phyloP scores from a whole-genome alignment of 2,113 vertebrate genomes.

The Oryzias celebensis region DNA sequence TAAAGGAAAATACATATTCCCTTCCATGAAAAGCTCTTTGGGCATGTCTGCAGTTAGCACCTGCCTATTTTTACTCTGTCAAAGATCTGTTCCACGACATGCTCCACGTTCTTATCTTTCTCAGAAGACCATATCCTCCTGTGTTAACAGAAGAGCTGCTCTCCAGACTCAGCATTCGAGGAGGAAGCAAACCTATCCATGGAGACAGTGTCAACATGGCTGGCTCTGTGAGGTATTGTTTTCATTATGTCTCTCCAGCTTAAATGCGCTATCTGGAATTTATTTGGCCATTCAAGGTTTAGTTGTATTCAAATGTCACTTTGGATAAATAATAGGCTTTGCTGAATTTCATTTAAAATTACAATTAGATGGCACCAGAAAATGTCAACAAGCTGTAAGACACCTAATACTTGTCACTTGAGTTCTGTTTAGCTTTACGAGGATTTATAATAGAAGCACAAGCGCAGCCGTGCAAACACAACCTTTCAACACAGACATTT shows the following conservation, averaged over 20 bases:
- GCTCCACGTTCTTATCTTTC: conserved; percentile 7
- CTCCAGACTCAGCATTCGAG: conserved; percentile 20
- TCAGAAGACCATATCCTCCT: conserved; percentile 15
- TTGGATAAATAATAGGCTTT: conserved; percentile 30
- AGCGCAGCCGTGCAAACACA: neutral
- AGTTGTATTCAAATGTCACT: conserved; percentile 40
- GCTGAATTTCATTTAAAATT: conserved; percentile 28
- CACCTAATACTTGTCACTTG: conserved; percentile 11
- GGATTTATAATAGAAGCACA: neutral
- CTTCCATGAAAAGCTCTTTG: no score
- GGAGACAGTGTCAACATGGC: conserved; percentile 36
- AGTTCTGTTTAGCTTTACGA: neutral
- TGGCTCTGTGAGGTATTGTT: conserved; percentile 47
- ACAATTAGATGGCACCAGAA: conserved; percentile 20
- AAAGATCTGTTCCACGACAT: conserved; percentile 43
- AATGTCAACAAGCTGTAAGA: conserved; percentile 30
- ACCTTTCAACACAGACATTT: neutral
- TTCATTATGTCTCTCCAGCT: conserved; percentile 31
- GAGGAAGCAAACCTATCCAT: conserved; percentile 17
- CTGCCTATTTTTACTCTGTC: conserved; percentile 30
- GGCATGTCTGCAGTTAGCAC: conserved; percentile 11
- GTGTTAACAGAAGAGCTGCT: conserved; percentile 33
- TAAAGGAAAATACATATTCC: no score
- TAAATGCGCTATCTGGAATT: conserved; percentile 41
- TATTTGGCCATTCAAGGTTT: conserved; percentile 26